Evolutionary conservation across 2,113 vertebrate species (phyloP), one percentile per base, ranked within the genome.

Genomic region (Lepus europaeus): DNA sequence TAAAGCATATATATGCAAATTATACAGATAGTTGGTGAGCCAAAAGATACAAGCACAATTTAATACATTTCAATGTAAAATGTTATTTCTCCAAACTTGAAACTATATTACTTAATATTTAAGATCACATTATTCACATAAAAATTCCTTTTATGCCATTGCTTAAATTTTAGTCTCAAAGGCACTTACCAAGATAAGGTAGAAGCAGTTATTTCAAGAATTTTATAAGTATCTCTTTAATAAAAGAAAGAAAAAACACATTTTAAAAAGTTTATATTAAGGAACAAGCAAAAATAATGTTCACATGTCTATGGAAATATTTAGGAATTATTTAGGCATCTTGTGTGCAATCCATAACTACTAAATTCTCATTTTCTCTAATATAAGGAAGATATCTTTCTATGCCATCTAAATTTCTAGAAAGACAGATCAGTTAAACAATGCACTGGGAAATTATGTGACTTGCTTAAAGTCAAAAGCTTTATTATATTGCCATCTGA

Each of bases 221-320:
- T 83, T 20, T 90, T 76, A 94, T 36, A 89, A 45, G 12, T 70
- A 53, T 17, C 39, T 83, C 87, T 96, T 93, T 83, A 87, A 94
- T 45, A 96, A 93, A n/a, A 74, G 7, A 91, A 87, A 94, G 4
- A 89, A 90, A 92, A n/a, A 36, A 39, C 1, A 45, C 27, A 87
- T 72, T 56, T 92, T 84, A 20, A 23, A n/a, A 23, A 23, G 29
- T 49, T 81, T 87, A 25, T 22, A 33, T 45, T 53, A 92, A 72
- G 31, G 7, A 72, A 66, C 5, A 64, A 79, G 17, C 14, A 74
- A 66, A 94, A 70, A 59, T 17, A 59, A 81, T 69, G 36, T 78
- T 68, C 80, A 69, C 0, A 59, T 64, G 8, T 74, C 20, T n/a
- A 29, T 36, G 16, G 9, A 93, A 93, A 92, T 80, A 79, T 78